Evolutionary conservation across 2,888 invertebrate genomes (phyloP), one percentile per base, ranked within the genome.

Genomic region (Cheilosia urbana): DNA sequence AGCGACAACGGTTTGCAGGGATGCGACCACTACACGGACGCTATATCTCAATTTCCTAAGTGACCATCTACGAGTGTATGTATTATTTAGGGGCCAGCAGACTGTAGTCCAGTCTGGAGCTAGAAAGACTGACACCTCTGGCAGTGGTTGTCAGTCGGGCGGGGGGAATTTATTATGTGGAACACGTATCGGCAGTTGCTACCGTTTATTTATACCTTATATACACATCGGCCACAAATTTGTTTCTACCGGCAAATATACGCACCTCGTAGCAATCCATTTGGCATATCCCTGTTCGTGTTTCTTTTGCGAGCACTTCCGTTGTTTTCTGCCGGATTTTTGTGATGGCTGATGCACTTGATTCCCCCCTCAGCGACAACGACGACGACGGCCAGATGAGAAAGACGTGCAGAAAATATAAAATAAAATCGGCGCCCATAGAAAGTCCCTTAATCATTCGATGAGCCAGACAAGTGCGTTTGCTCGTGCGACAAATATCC

Each of bases 401-500:
- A 42, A 68, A 55, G 65, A 84, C 83, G 83, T 84, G 83, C 65
- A 11, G 15, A 65, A 84, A 84, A 84, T 84, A 79, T 79, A 69
- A 63, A 84, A 84, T 69, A 75, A 15, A 75, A 66, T 68, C 66
- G 72, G 1, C 42, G 51, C 57, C 9, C 11, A 21, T 19, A 17
- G 24, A 11, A 49, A 42, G 19, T 37, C 73, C 68, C 69, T 75
- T 84, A 69, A 84, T 84, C 73, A 75, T 65, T 79, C 68, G 73
- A 51, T 79, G 83, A 79, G 63, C 73, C 83, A 84, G 79, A 84
- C 83, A 84, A 84, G 83, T 84, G 83, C 83, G 83, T 84, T 79
- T 75, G 79, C 42, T 83, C 83, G 79, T 79, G 73, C 83, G 83
- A 84, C 79, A 84, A 79, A 84, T 84, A 79, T 79, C 83, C 73